These are phyloP conservation scores for Myotis findleyi DNA, from an alignment of 2,797 vertebrate genomes.

Conservation along the genomic window DNA sequence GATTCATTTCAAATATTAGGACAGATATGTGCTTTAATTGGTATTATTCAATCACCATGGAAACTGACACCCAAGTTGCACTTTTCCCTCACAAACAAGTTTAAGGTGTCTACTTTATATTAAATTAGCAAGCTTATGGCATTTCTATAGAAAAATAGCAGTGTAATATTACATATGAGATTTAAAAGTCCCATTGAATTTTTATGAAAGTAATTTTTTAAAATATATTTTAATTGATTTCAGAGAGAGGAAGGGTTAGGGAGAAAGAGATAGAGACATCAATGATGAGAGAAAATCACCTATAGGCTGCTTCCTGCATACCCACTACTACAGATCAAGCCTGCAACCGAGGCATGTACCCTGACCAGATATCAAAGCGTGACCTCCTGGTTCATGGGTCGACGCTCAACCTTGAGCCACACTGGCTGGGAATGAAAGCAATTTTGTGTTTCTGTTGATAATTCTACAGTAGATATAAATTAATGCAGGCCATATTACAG, in stretches of 20 bases:
- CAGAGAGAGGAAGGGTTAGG: no score
- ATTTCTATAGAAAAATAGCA: constrained; percentile 21
- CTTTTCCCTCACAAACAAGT: constrained; percentile 3
- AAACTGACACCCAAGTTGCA: background rate
- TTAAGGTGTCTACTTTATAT: background rate
- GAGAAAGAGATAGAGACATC: no score
- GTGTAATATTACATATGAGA: background rate
- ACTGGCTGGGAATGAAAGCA: background rate
- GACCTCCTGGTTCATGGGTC: no score
- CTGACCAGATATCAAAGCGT: no score
- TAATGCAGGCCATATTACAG: background rate
- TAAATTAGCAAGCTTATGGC: background rate
- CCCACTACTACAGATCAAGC: no score
- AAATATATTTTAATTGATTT: background rate
- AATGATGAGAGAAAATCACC: no score
- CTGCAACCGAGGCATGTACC: no score
- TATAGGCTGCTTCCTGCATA: no score
- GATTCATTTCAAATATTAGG: background rate
- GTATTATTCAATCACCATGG: background rate
- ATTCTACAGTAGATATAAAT: constrained; percentile 7
- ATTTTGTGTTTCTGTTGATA: background rate
- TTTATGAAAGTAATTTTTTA: background rate
- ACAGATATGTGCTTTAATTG: background rate
- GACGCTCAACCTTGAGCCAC: no score
- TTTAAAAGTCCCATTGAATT: background rate